Evolutionary conservation across 1,140 invertebrate species (phyloP), one percentile per base, ranked within the genome.

Genomic region (Limonius californicus): DNA sequence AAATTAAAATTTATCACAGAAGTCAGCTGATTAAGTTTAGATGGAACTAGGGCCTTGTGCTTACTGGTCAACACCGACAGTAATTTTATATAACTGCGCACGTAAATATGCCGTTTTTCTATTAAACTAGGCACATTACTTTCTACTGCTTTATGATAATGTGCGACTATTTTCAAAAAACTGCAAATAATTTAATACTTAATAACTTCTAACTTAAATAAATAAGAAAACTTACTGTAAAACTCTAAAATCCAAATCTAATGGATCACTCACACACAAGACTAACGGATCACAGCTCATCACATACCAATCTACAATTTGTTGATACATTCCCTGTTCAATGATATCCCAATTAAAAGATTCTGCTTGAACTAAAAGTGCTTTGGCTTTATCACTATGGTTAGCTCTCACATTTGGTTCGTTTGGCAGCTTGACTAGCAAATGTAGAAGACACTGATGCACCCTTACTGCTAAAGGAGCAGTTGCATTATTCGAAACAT

Each of bases 221-320:
- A 32, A 30, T 60, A 32, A 27, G 2, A 42, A 32, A 71, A 55
- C 76, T 70, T 70, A 81, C 80, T 76, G 72, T 54, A 82, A 68
- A 8, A 81, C 72, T 42, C 75, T 72, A 54, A 75, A 75, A 68
- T 81, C 80, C 23, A 79, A 72, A 61, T 80, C 76, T 47, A 78
- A 67, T 9, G 71, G 63, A 54, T 79, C 77, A 19, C 71, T 65
- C 65, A 75, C 76, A 11, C 92, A 78, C 27, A 91, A 82, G 63
- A 89, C 87, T 58, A 81, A 77, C 0, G 89, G 85, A 77, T 92
- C 88, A 74, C 86, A 88, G 50, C 85, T 87, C 81, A 87, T 87
- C 1, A 91, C 83, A 63, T 89, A 87, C 89, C 89, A 91, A 69
- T 89, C 89, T 56, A 89, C 80, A 15, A 89, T 80, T 55, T 84